These are phyloP conservation scores for Caenorhabditis sinica DNA, from an alignment of 2,888 invertebrate species.

Conservation along the genomic window DNA sequence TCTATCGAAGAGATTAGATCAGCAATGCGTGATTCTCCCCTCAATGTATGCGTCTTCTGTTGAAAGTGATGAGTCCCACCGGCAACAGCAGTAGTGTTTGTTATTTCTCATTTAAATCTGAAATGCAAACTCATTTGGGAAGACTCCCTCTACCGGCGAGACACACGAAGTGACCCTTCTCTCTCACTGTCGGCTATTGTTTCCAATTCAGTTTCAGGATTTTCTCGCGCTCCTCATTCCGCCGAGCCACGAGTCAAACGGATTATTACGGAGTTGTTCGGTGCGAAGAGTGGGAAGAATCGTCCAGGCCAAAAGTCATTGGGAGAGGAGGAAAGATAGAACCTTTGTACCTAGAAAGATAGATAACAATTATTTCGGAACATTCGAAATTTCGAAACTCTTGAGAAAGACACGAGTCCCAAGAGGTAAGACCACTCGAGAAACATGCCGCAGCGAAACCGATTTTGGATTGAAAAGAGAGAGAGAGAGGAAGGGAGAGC, in stretches of 20 bases:
- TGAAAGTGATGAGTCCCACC: constrained; percentile 5
- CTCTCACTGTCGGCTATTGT: constrained; percentile 47
- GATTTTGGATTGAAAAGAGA: too few relatives aligned
- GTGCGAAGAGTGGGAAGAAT: constrained; percentile 39
- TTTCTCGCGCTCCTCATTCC: constrained; percentile 47
- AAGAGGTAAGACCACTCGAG: constrained; percentile 45
- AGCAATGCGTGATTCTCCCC: constrained; percentile 56
- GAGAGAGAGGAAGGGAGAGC: too few relatives aligned
- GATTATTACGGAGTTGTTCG: constrained; percentile 59
- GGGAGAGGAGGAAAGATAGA: constrained; percentile 15
- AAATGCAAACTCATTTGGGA: constrained; percentile 60
- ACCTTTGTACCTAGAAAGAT: constrained; percentile 28
- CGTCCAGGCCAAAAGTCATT: constrained; percentile 39
- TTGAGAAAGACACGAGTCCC: constrained; percentile 61
- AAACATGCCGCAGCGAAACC: constrained; percentile 34
- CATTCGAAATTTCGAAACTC: constrained; percentile 53
- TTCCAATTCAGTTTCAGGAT: constrained; percentile 59
- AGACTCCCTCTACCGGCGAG: constrained; percentile 15
- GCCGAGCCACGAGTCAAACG: constrained; percentile 46
- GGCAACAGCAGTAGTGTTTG: constrained; percentile 44
- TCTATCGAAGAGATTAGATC: constrained; percentile 19
- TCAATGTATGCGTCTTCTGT: constrained; percentile 46
- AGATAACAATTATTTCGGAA: constrained; percentile 28
- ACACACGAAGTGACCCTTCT: constrained; percentile 39
- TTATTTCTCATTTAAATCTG: constrained; percentile 56